These are phyloP conservation scores for Tromatobia lineatoria DNA, from an alignment of 2,888 invertebrate genomes.

Conservation along the genomic window DNA sequence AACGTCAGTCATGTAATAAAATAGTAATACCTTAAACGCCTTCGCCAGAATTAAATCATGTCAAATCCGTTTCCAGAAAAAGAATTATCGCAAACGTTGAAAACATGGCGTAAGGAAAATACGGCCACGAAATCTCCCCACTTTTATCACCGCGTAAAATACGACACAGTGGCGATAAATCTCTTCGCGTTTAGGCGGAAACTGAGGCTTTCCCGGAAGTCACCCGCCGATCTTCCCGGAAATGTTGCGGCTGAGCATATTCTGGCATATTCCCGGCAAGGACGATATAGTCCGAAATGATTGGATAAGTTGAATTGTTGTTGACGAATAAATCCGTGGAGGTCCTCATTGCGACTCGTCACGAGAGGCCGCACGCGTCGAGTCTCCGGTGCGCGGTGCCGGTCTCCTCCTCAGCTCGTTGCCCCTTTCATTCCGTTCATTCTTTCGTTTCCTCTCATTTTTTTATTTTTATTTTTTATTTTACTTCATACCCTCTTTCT, in stretches of 20 bases:
- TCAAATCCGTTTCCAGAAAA: too few species aligned
- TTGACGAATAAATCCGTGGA: slow-evolving; percentile 74
- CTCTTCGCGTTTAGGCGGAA: not conserved
- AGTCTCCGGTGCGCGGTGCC: slow-evolving; percentile 7
- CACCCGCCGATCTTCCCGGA: slow-evolving; percentile 23
- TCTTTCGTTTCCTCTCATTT: slow-evolving; percentile 28
- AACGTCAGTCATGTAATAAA: too few species aligned
- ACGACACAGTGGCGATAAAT: not conserved
- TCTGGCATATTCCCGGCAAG: slow-evolving; percentile 18
- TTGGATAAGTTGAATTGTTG: slow-evolving; percentile 79
- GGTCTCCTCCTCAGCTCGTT: slow-evolving; percentile 45
- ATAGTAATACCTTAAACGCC: too few species aligned
- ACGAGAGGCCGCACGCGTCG: slow-evolving; percentile 76
- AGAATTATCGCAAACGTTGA: not conserved
- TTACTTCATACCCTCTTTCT: slow-evolving; percentile 6
- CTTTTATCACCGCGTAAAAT: not conserved
- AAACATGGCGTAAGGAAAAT: not conserved
- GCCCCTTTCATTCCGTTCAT: slow-evolving; percentile 32
- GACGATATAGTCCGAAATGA: slow-evolving; percentile 66
- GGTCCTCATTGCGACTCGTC: slow-evolving; percentile 76
- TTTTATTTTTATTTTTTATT: slow-evolving; percentile 16
- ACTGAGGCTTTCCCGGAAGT: slow-evolving; percentile 23
- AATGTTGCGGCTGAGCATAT: slow-evolving; percentile 55
- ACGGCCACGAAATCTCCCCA: not conserved
- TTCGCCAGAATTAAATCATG: too few species aligned